Base-by-base conservation (phyloP, 2,888 invertebrate genomes). In the Disparrhopalites patrizii region DNA sequence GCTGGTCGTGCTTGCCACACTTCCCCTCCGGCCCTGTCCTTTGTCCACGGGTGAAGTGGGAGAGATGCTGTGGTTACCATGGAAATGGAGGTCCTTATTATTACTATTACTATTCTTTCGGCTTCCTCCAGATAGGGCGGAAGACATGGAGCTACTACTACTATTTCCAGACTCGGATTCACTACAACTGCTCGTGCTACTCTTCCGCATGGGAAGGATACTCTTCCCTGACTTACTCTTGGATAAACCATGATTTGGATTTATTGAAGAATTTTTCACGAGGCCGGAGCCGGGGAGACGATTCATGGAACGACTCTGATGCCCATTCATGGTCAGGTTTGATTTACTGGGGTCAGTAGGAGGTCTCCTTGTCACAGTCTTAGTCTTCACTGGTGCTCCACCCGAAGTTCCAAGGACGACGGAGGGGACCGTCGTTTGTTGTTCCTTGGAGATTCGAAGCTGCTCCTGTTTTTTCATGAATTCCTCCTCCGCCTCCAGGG, bases 321-420 rank as follows among this genome's bases (percentile, higher is more conserved):
- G 67, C 51, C 55, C 58, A 33, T n/a, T 36, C 27, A 36, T 52
- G 28, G 38, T 1, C n/a, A 28, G 25, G 28, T 23, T 54, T 25
- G 63, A 69, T 72, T 73, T 75, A 69, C 70, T 72, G 20, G 75
- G 73, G 70, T 73, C 75, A 3, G 81, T 79, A 1, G 84, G 83
- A 23, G 85, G 83, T 74, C 82, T 82, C 2, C 82, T 79, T 33
- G 84, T 81, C 74, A 80, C 80, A 70, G 79, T 80, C 66, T 73
- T 66, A 68, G 73, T 65, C 31, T n/a, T n/a, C n/a, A n/a, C n/a
- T 65, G 23, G 1, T 65, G 28, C 50, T 62, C 79, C 65, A 84
- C 84, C 47, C 47, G 47, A 47, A 3, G 25, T 27, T 80, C 80
- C n/a, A 83, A 80, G 70, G 83, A 75, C 47, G 5, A 47, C 20